Base-by-base conservation (phyloP, 2,797 vertebrate genomes). In the Columba guinea region DNA sequence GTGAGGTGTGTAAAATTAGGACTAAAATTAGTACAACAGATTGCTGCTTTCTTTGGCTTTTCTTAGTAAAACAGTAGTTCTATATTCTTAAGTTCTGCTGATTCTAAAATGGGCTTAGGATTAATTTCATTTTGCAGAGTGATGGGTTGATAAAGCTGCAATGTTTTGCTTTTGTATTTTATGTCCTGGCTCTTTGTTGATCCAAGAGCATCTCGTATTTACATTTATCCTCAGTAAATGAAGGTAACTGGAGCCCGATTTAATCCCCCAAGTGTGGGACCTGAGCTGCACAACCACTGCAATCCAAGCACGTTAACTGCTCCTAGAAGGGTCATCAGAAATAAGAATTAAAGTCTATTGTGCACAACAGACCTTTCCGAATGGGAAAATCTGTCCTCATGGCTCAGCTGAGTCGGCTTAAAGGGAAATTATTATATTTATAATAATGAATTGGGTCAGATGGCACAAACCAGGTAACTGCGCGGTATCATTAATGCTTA, bases 1-100 rank as follows among this genome's bases (percentile, higher is more conserved):
- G 81, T 27, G 35, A 71, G 62, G 19, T 81, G 28, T 92, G 27
- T 91, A 87, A 89, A 93, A 87, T 90, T 77, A 94, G 73, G 18
- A 86, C 46, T 13, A 46, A 46, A 46, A 70, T 10, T 67, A 95
- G 41, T 87, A 6, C 67, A 94, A 49, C 5, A 52, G 65, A 89
- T 51, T 62, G 39, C 35, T 93, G 65, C 63, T 84, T 95, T 91
- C 35, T 90, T 68, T 44, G 19, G 53, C 49, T 94, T 91, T 39
- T 64, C 71, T 84, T 71, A 73, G 74, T 34, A 82, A 94, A 96
- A 90, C 56, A 71, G 39, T 65, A 56, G 24, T 24, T 90, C 56
- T 86, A 8, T 44, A 75, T 35, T 84, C 20, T 37, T 86, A 89
- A 70, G 15, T 44, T 78, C 27, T 85, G 18, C 52, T 46, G 24